These are phyloP conservation scores for Aphidius ervi DNA, from an alignment of 1,140 invertebrate genomes.

Conservation along the genomic window DNA sequence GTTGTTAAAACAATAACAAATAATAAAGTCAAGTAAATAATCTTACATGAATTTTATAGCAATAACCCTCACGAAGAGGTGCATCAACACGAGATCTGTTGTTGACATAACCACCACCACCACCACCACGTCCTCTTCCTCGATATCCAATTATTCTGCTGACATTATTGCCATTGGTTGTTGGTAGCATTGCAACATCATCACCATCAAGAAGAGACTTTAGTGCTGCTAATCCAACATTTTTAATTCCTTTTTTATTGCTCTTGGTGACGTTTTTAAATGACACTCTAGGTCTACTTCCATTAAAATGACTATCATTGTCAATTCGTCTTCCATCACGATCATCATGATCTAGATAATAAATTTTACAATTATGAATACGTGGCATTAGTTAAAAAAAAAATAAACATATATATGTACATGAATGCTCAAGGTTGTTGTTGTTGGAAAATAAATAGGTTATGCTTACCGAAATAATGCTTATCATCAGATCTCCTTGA, in stretches of 20 bases:
- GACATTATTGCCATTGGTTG: conserved; percentile 26
- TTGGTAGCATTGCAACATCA: conserved; percentile 35
- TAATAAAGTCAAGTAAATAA: conserved; percentile 13
- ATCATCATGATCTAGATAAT: conserved; percentile 35
- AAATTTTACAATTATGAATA: too few species aligned
- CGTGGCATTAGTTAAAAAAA: too few species aligned
- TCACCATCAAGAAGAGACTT: conserved; percentile 29
- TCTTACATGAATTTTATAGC: conserved; percentile 61
- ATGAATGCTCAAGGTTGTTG: too few species aligned
- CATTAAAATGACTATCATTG: conserved; percentile 4
- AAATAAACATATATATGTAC: neutral
- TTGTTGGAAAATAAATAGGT: neutral
- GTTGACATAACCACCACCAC: neutral
- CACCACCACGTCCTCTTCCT: conserved; percentile 21
- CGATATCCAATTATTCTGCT: conserved; percentile 27
- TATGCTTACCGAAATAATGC: conserved; percentile 20
- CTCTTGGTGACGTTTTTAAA: conserved; percentile 30
- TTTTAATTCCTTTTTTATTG: conserved; percentile 1
- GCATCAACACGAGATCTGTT: conserved; percentile 5
- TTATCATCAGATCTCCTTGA: conserved; percentile 6
- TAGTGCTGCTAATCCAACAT: conserved; percentile 1
- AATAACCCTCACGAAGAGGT: conserved; percentile 41
- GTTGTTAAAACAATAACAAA: neutral
- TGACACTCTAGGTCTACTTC: conserved; percentile 33
- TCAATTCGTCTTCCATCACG: conserved; percentile 25